Base-by-base conservation (phyloP, 2,113 vertebrate species). In the Rousettus leschenaultii region DNA sequence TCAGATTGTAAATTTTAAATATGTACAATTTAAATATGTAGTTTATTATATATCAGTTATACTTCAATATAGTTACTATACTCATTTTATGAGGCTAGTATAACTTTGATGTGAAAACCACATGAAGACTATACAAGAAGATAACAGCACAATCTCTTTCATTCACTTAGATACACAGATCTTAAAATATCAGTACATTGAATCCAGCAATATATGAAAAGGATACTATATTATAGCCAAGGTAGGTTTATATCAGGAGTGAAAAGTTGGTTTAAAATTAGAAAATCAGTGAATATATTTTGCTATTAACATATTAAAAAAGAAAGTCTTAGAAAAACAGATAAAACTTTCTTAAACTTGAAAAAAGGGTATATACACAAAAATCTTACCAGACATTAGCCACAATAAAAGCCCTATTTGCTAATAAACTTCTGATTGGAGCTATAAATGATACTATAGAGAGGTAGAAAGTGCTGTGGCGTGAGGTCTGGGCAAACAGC, bases 311-410 rank as follows among this genome's bases (percentile, higher is more conserved):
- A 88, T 59, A 43, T 70, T 84, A 66, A 74, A 66, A 14, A 85
- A 79, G 30, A 87, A 95, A 66, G 40, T 83, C 68, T 94, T 91
- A 77, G 35, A 63, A 83, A 83, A 92, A 30, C 26, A 88, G 38
- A 73, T 21, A 71, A 45, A 94, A 11, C 30, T 92, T 85, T 95
- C 85, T 84, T 92, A 79, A 78, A 73, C 26, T 68, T 51, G 7
- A 43, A 66, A 43, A 66, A n/a, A 83, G 45, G 7, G 21, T 85
- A 83, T 91, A 43, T 87, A 71, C 15, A 35, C 55, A 66, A 78
- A 87, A 61, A 73, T 30, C 18, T 91, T 30, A 75, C 14, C 77
- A 89, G 45, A 68, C 24, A 61, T 68, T 85, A 57, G 55, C 45
- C 68, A 73, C 48, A 89, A 45, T 65, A 55, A 71, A 63, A 45